These are phyloP conservation scores for Griposia aprilina DNA, from an alignment of 2,888 invertebrate species.

Conservation along the genomic window DNA sequence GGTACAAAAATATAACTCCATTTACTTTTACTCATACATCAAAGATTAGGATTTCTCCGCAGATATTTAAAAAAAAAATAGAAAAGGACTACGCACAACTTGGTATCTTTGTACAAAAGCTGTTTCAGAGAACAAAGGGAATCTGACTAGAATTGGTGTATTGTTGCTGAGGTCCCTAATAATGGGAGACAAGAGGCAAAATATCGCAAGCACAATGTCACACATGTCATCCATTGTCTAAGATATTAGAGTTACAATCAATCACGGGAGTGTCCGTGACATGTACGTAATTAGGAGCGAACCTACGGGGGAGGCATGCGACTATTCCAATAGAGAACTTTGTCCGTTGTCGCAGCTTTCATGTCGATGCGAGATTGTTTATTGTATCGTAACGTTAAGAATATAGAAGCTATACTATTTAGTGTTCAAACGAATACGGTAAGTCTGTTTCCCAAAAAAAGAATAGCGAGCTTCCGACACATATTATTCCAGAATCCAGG, in stretches of 20 bases:
- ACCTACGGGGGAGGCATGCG: constrained; percentile 70
- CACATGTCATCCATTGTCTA: constrained; percentile 84
- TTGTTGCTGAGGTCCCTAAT: constrained; percentile 64
- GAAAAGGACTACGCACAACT: constrained; percentile 54
- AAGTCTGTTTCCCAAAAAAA: not conserved
- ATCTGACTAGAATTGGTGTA: constrained; percentile 63
- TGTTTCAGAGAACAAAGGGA: constrained; percentile 68
- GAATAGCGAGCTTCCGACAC: not conserved
- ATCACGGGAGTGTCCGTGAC: constrained; percentile 88
- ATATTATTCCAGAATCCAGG: too few relatives aligned
- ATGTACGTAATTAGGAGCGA: constrained; percentile 86
- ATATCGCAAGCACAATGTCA: constrained; percentile 76
- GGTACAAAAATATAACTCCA: constrained; percentile 6
- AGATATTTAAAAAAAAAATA: constrained; percentile 41
- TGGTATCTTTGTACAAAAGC: constrained; percentile 63
- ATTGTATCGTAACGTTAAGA: constrained; percentile 7
- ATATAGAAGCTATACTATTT: not conserved
- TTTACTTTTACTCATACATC: constrained; percentile 12
- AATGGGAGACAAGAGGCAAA: constrained; percentile 68
- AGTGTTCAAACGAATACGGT: not conserved
- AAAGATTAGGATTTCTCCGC: constrained; percentile 18
- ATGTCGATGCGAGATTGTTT: constrained; percentile 51
- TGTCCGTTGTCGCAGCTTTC: constrained; percentile 42
- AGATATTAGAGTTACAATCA: constrained; percentile 89
- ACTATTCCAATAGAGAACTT: constrained; percentile 69